Evolutionary conservation across 92 coral and sea anemone species (phyloP), one percentile per base, ranked within the genome.

Genomic region (Nematostella vectensis): DNA sequence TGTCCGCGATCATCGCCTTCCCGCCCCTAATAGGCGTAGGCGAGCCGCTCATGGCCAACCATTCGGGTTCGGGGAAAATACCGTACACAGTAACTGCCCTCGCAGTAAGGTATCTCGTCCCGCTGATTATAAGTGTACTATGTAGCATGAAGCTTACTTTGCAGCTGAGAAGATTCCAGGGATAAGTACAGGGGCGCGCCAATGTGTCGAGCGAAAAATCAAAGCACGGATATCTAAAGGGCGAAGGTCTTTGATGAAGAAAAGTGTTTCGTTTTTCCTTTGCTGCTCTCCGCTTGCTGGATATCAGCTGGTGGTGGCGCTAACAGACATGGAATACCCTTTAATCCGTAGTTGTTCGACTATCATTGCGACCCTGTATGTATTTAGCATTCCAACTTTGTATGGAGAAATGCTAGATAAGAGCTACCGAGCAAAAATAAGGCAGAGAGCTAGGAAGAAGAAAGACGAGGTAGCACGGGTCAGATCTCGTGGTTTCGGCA

Each of bases 221-320:
- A n/a, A n/a, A n/a, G n/a, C n/a, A n/a, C n/a, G n/a, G n/a, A n/a
- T n/a, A n/a, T n/a, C n/a, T n/a, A 22, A 45, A 45, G 18, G 51
- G 23, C 51, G 12, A 45, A 22, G 51, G 23, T 10, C 12, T 4
- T 17, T 45, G 4, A 45, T 45, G 11, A 45, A 45, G 18, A 45
- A 4, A 45, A 17, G 18, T 17, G 23, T 17, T 11, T 45, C 18
- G 18, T 45, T 45, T 45, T 19, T 45, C 21, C 9, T 45, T 45
- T 45, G 51, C 51, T 45, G 51, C 51, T 6, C 51, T 6, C 51
- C 51, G 18, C 51, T 45, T 4, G 51, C 51, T 11, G 9, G 4
- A 4, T 4, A 45, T 45, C 12, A 45, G 42, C 8, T 36, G 15
- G 15, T 15, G 42, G 42, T 15, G 15, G 42, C 42, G 8, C 9